Evolutionary conservation across 2,888 invertebrate genomes (phyloP).

Genomic region (Graphium colonna): DNA sequence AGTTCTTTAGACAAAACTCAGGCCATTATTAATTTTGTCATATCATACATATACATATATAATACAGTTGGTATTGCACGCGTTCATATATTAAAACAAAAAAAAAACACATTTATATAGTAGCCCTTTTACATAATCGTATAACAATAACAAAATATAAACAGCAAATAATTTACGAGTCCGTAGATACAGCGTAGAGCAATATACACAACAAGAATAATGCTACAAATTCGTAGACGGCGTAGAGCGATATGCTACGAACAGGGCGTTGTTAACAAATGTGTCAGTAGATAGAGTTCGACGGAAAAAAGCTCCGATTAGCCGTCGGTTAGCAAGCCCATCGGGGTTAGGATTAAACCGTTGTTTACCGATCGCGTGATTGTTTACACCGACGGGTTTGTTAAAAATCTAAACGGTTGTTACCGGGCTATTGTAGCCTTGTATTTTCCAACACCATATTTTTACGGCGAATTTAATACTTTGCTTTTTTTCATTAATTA

Average conservation of each 20-base stretch:
- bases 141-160: too few species aligned
- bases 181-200: background rate
- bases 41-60: too few species aligned
- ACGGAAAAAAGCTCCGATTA: slow-evolving; percentile 10
- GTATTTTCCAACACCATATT: background rate
- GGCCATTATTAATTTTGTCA: too few species aligned
- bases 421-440: slow-evolving; percentile 1
- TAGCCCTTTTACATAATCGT: too few species aligned
- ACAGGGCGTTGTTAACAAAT: background rate
- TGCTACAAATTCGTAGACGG: background rate
- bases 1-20: too few species aligned
- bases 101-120: too few species aligned
- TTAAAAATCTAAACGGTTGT: slow-evolving; percentile 14
- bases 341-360: slow-evolving; percentile 13
- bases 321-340: background rate
- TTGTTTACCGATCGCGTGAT: slow-evolving; percentile 18
- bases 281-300: slow-evolving; percentile 8
- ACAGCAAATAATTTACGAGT: too few species aligned
- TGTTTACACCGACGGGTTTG: slow-evolving; percentile 10
- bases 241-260: background rate
- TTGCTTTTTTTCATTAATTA: too few species aligned
- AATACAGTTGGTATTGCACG: too few species aligned
- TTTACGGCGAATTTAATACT: too few species aligned
- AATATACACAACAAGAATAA: background rate
- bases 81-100: too few species aligned